These are phyloP conservation scores for Molanna angustata DNA, from an alignment of 2,888 invertebrate genomes.

Conservation along the genomic window DNA sequence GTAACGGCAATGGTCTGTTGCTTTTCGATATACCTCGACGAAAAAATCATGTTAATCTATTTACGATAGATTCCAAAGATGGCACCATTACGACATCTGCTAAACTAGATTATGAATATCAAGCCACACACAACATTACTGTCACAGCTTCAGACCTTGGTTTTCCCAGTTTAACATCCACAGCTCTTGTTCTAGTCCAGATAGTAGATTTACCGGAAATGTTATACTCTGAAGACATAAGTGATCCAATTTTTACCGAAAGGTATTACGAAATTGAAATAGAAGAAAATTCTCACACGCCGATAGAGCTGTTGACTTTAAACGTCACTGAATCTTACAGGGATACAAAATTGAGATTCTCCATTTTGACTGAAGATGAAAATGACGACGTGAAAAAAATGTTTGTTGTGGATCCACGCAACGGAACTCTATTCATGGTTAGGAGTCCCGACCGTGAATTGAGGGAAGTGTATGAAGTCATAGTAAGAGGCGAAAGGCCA, in stretches of 20 bases:
- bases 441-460: constrained; percentile 73
- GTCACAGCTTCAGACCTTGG: constrained; percentile 84
- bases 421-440: constrained; percentile 72
- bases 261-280: constrained; percentile 80
- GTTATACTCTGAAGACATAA: constrained; percentile 43
- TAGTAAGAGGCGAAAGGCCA: constrained; percentile 52
- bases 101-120: constrained; percentile 68
- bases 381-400: constrained; percentile 57
- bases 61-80: constrained; percentile 82
- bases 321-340: constrained; percentile 70
- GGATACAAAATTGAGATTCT: constrained; percentile 63
- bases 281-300: constrained; percentile 75
- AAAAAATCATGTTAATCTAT: constrained; percentile 61
- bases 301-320: constrained; percentile 70
- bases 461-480: constrained; percentile 61
- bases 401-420: constrained; percentile 73
- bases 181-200: constrained; percentile 67
- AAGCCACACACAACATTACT: constrained; percentile 68
- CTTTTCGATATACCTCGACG: constrained; percentile 71
- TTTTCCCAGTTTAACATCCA: constrained; percentile 76
- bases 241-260: constrained; percentile 59
- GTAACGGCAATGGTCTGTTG: constrained; percentile 84
- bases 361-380: constrained; percentile 60
- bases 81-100: constrained; percentile 75
- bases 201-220: constrained; percentile 66